Evolutionary conservation across 2,113 vertebrate species (phyloP), one percentile per base, ranked within the genome.

Genomic region (Lanius ludovicianus): DNA sequence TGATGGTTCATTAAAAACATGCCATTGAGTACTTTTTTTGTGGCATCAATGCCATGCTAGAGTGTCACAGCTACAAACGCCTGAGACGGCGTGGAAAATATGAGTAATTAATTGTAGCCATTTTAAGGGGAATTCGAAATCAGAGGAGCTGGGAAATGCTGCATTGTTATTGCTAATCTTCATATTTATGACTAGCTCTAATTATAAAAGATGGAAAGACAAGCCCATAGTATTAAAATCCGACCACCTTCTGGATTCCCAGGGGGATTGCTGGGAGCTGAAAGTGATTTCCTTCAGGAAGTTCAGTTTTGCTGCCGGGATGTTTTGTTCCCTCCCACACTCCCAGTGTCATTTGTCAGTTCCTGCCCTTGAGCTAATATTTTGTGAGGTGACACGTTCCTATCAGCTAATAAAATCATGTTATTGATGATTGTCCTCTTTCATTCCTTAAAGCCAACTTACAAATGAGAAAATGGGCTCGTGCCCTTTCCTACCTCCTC

Each of bases 81-180:
- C 84, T 79, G 33, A 84, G 81, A 95, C 82, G 15, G 80, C 44
- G 9, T 89, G 80, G 94, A 92, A 94, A 94, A 88, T 68, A 93
- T 86, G 92, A 97, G 96, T 95, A 95, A 96, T 96, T 96, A 95
- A 95, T 96, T 89, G 90, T 96, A 96, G 89, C 94, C 93, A 71
- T 87, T 91, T 91, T 52, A 84, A 86, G 73, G 70, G 89, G 75
- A 84, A 44, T 76, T 83, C 15, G 56, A 95, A 93, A 86, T 90
- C 89, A 84, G 84, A 94, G 55, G 85, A 80, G 80, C 84, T 84
- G 68, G n/a, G 67, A 90, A 70, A 71, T 74, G 84, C 96, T 90
- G 67, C 90, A 87, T 93, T 97, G 93, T 96, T 94, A 82, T 84
- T 96, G 84, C 89, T 95, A 92, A 96, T 96, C 88, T 95, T 94